Base-by-base conservation (phyloP, 2,113 vertebrate genomes). In the Dinomys branickii region DNA sequence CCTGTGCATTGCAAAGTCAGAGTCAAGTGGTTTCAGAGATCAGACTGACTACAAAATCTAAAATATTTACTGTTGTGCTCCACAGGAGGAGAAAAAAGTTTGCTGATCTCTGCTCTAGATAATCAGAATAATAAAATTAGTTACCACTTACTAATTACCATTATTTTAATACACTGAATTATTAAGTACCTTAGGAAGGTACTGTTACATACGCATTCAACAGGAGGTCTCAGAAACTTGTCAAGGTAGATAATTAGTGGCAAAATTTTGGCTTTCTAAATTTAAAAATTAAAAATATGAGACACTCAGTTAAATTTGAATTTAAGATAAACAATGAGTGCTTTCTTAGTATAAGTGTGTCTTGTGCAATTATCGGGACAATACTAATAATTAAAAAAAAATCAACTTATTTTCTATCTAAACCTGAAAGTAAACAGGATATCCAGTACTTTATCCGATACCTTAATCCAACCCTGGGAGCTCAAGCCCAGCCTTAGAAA, bases 71-170 rank as follows among this genome's bases (percentile, higher is more conserved):
- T 58, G 1, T 47, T 19, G 71, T 65, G 20, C 2, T 33, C 33
- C 5, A 58, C 95, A 2, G 5, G 67, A 22, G 71, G 3, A 54
- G 30, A 63, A 56, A 44, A 73, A 19, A 52, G 20, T 81, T 78
- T 84, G 58, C 58, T 77, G 33, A 87, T 85, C 38, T 5, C 50
- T 69, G 7, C 3, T 71, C 82, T 88, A 58, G 69, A 63, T 67
- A 56, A 75, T 59, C 28, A 85, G 52, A 88, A 83, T 87, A 77
- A 91, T 94, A 85, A 81, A 94, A 96, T 80, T 41, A 77, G 35
- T 67, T 56, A 84, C 41, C 0, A 33, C 22, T 86, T 65, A 41
- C 50, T 50, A 94, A 87, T 58, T 19, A 86, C 7, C 33, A 71
- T n/a, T 94, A 4, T 85, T 95, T n/a, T 94, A 58, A 69, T 24